Base-by-base conservation (phyloP, 2,888 invertebrate species). In the Eustalomyia histrio region DNA sequence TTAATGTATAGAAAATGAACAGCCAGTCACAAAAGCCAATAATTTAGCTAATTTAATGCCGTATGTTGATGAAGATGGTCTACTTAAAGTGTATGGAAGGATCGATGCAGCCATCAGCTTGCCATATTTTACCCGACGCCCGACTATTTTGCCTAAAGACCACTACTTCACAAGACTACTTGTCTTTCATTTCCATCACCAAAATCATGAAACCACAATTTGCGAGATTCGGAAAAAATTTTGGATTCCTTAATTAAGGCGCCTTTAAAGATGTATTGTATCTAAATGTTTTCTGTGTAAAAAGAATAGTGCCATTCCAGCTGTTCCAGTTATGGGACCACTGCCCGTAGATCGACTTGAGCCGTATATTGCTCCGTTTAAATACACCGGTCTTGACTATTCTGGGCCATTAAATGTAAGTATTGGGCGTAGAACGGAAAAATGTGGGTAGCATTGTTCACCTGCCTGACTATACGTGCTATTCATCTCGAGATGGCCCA, bases 391-490 rank as follows among this genome's bases (percentile, higher is more conserved):
- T 0, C 35, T 76, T 0, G 82, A 82, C 29, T 75, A 63, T 47
- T 82, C 79, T 18, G 82, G 82, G 10, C 82, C 82, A 6, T 14
- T 76, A 6, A 53, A 64, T 4, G 78, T 78, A 2, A 52, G 61
- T 0, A 43, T 76, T 39, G 60, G 79, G 18, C 21, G 79, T 1
- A 65, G 79, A 6, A 58, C 12, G 7, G 69, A 82, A 58, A 82
- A 82, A 43, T 53, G 84, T 84, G 83, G 80, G 76, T 80, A 17
- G 79, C 76, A 17, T 53, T 84, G 12, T 84, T 84, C 55, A 84
- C 83, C 1, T 84, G 83, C 55, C 24, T 83, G 10, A 79, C 80
- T 0, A 52, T 79, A 14, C 50, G 83, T 17, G 83, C 83, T 2
- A 78, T 78, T 10, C 80, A 80, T 60, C 18, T 82, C 18, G 60